Percentiles rank a stretch among this genome's conserved stretches.
phyloP scores from a whole-genome alignment of 2,113 vertebrate species.

The western clawed frog (Xenopus tropicalis) region DNA sequence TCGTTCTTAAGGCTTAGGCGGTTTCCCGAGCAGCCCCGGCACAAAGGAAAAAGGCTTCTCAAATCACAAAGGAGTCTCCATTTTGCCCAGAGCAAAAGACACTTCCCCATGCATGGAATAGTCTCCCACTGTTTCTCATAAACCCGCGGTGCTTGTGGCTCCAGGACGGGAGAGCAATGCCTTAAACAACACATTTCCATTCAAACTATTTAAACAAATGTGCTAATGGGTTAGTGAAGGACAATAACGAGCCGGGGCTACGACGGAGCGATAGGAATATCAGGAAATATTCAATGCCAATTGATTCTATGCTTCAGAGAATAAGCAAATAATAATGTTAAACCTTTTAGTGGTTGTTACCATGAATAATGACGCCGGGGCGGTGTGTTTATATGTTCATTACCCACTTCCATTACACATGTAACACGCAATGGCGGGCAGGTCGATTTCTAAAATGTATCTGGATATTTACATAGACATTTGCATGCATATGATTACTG shows the following conservation, averaged over 20 bases:
- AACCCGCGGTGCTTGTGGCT: conserved; percentile 55
- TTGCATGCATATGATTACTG: too few species aligned
- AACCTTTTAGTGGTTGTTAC: background rate
- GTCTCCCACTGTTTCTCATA: conserved; percentile 72
- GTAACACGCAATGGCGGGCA: background rate
- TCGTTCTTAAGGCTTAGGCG: conserved; percentile 69
- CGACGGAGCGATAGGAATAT: background rate
- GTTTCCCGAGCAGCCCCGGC: conserved; percentile 62
- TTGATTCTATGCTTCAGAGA: conserved; percentile 14
- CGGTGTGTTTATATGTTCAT: fast-evolving
- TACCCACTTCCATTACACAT: background rate
- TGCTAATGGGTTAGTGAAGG: conserved; percentile 30
- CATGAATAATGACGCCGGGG: conserved; percentile 5
- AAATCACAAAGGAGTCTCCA: conserved; percentile 60
- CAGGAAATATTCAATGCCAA: conserved; percentile 27
- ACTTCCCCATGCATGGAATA: conserved; percentile 62
- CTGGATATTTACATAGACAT: background rate
- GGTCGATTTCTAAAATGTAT: background rate
- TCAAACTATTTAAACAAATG: conserved; percentile 53
- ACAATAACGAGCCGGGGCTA: conserved; percentile 24
- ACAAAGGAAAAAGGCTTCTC: conserved; percentile 64
- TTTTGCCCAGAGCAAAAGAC: conserved; percentile 71
- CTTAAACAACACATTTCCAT: conserved; percentile 56
- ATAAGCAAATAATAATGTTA: background rate
- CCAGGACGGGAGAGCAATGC: conserved; percentile 59